Conservation (phyloP, 2,113 vertebrate species). For the Eclectus roratus region DNA sequence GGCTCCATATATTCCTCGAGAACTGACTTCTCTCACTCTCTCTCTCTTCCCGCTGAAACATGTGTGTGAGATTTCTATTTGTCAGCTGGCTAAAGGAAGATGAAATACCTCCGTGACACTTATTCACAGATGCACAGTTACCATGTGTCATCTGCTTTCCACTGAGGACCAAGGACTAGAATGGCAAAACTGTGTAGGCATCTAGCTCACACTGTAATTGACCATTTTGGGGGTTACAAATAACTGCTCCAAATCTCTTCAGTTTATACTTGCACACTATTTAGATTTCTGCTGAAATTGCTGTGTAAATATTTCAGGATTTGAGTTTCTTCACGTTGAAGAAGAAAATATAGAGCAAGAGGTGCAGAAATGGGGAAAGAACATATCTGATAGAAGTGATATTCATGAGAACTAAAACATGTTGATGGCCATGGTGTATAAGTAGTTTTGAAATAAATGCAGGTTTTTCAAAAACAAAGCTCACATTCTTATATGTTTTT, state of each 20-base stretch:
- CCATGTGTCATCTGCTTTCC: not conserved
- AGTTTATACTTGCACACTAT: not conserved
- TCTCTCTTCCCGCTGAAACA: not conserved
- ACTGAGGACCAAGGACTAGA: not conserved
- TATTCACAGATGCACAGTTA: not conserved
- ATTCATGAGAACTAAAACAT: not conserved
- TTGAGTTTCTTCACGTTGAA: not conserved
- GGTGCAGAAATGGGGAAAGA: not conserved
- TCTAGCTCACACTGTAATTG: not conserved
- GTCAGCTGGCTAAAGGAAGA: conserved; percentile 34
- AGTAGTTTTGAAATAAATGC: not conserved
- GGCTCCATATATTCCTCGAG: conserved; percentile 15
- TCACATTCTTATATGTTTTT: not conserved
- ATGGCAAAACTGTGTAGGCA: not conserved
- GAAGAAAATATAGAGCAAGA: not conserved
- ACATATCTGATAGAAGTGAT: not conserved
- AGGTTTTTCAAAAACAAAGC: not conserved
- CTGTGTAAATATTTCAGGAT: not conserved
- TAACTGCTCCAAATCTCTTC: not conserved
- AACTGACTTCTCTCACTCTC: not conserved
- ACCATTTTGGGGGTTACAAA: not conserved
- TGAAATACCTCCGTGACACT: conserved; percentile 40
- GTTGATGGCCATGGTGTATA: not conserved
- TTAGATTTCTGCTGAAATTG: not conserved
- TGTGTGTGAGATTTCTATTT: conserved; percentile 6